Conservation (phyloP, 1,140 invertebrate genomes). For the Doryteuthis pealeii region DNA sequence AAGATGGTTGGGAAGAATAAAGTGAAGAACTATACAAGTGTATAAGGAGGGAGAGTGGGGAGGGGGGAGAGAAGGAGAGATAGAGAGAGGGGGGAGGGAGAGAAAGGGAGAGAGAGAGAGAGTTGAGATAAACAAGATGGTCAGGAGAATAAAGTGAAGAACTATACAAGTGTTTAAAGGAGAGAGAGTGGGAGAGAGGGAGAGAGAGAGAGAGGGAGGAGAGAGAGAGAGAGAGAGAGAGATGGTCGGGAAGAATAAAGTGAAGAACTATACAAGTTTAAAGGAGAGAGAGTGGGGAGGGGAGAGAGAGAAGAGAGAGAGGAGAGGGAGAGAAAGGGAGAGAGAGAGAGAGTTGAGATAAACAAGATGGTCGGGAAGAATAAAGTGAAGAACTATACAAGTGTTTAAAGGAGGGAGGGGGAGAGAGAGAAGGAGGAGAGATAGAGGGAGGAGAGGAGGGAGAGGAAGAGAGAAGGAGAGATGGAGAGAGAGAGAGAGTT, state of each 20-base stretch:
- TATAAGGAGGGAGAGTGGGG: background rate
- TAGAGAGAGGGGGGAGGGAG: background rate
- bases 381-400: too few relatives aligned
- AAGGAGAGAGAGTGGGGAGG: background rate
- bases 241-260: too few relatives aligned
- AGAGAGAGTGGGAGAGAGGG: too few relatives aligned
- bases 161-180: too few relatives aligned
- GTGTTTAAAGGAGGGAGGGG: background rate
- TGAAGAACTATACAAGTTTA: too few relatives aligned
- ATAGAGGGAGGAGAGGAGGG: background rate
- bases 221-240: background rate
- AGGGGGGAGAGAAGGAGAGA: background rate
- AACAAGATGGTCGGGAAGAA: too few relatives aligned
- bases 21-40: background rate
- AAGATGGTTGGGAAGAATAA: background rate
- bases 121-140: too few relatives aligned
- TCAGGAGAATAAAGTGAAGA: background rate
- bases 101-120: too few relatives aligned
- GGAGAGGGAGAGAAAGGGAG: background rate
- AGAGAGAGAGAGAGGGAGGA: background rate
- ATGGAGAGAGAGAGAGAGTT: background rate
- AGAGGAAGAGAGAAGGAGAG: background rate
- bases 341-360: background rate
- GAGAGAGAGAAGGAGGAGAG: background rate
- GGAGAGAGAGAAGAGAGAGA: background rate